Evolutionary conservation across 2,113 vertebrate species (phyloP).

Genomic region (Macaca nemestrina): DNA sequence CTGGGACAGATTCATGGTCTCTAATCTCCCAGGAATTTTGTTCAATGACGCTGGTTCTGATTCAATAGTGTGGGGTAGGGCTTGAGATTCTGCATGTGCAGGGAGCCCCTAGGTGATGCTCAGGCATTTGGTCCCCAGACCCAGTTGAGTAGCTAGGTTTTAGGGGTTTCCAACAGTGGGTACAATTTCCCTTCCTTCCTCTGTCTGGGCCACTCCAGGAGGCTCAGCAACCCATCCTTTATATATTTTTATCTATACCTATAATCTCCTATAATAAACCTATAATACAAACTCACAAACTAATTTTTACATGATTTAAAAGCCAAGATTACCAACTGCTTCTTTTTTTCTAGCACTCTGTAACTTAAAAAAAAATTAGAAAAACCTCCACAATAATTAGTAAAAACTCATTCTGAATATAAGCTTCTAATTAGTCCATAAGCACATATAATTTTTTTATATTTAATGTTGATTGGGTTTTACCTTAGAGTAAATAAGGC

Average conservation of each 20-base stretch:
- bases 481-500: conserved; percentile 51
- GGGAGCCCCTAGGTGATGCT: neutral
- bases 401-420: neutral
- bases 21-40: neutral
- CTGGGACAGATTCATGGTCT: neutral
- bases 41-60: too few species aligned
- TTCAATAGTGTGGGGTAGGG: neutral
- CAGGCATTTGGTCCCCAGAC: neutral
- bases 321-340: neutral
- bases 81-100: neutral
- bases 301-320: conserved; percentile 23
- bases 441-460: neutral
- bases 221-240: neutral
- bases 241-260: too few species aligned
- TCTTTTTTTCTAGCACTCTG: conserved; percentile 10
- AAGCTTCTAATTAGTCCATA: neutral
- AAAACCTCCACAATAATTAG: neutral
- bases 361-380: conserved; percentile 25
- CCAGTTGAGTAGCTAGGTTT: neutral
- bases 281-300: neutral
- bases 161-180: neutral
- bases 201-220: neutral
- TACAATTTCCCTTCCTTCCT: neutral
- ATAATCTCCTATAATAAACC: neutral
- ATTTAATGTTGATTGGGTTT: conserved; percentile 46